phyloP scores from a whole-genome alignment of 2,888 invertebrate species.

The Phorcus lineatus region DNA sequence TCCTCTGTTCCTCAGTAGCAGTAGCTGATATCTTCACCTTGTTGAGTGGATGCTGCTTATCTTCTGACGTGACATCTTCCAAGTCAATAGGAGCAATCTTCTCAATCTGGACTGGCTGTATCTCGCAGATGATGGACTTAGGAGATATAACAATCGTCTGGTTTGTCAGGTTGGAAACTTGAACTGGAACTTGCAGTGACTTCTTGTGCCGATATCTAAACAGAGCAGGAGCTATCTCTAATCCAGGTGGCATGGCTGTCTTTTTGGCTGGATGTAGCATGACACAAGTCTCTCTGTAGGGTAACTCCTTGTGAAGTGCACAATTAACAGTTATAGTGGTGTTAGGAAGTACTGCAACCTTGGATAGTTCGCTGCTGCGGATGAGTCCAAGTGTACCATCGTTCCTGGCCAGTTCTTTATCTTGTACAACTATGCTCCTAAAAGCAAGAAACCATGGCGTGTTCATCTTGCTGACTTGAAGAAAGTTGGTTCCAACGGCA shows the following conservation, averaged over 20 bases:
- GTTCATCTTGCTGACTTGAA: no score
- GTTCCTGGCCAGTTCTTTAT: neutral
- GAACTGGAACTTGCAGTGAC: neutral
- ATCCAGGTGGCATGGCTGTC: neutral
- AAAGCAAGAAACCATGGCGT: neutral
- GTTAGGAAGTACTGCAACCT: neutral
- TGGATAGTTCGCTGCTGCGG: neutral
- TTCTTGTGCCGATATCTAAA: neutral
- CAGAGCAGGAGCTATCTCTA: neutral
- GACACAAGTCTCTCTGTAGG: neutral
- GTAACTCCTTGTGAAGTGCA: neutral
- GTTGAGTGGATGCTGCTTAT: neutral
- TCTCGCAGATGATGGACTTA: neutral
- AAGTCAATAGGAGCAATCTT: neutral
- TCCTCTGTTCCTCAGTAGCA: neutral
- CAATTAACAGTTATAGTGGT: neutral
- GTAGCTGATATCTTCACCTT: neutral
- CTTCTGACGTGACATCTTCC: neutral
- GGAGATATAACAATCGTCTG: neutral
- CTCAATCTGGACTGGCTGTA: neutral
- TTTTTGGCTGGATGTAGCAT: neutral
- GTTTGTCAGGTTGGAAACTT: neutral
- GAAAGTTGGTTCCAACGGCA: neutral
- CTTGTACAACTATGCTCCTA: neutral
- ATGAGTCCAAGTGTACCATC: neutral